Evolutionary conservation across 2,797 vertebrate species (phyloP), one percentile per base, ranked within the genome.

Genomic region (Decapterus maruadsi): DNA sequence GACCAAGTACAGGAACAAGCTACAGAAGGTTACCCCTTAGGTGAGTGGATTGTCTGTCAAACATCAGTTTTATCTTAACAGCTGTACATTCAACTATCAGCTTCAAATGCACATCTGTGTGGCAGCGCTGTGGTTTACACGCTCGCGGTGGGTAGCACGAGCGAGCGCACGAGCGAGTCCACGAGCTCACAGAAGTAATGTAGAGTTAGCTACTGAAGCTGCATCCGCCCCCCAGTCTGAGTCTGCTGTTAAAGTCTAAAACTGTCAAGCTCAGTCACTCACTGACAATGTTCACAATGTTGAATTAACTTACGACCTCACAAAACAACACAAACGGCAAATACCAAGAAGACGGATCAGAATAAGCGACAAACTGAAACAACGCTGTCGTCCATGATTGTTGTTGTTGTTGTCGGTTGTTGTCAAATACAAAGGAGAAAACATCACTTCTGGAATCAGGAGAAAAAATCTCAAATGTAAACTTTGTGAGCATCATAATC

Each of bases 11-110:
- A 51, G 55, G 10, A 46, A 46, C 38, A 12, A 19, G 48, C 77
- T 8, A 71, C 68, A 69, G 80, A 77, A 92, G 89, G 86, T 91
- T 90, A 70, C 31, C 54, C 71, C 0, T 8, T 79, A 50, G 86
- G 92, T 92, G 78, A 90, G 92, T 91, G 19, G 2, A 11, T 13
- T 10, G 3, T 3, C 2, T 10, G 3, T 4, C 2, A 17, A 36
- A 16, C 8, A 2, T 20, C 17, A 3, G 9, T 2, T 62, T 26
- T 13, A 42, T 20, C 36, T 14, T 12, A 2, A 0, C 12, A n/a
- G 22, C 13, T 1, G 17, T 1, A 10, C 4, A 2, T 48, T 22
- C 22, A 63, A 1, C 40, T 20, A 10, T 19, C 16, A 19, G 0
- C 7, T 31, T 8, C 45, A 0, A 16, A 11, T 4, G 34, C 0